These are phyloP conservation scores for Terrapene triunguis DNA, from an alignment of 2,113 vertebrate genomes.

Conservation along the genomic window DNA sequence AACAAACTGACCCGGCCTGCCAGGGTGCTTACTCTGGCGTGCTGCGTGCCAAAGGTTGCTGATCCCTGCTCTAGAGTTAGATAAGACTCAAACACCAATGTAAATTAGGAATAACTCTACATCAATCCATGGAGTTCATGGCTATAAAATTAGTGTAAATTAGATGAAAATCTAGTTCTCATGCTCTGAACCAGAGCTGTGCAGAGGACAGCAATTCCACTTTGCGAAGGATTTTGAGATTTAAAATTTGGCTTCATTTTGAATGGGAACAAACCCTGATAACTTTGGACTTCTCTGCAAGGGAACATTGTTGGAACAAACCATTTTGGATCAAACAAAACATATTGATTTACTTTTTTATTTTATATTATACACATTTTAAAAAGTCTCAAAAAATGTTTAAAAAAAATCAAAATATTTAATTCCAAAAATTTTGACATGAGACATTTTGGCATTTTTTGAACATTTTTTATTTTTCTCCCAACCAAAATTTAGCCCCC, in stretches of 20 bases:
- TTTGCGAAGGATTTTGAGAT: not conserved
- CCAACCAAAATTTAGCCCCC: too few species aligned
- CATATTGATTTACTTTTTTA: not conserved
- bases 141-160: not conserved
- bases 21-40: too few species aligned
- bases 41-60: too few species aligned
- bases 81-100: not conserved
- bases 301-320: not conserved
- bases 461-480: too few species aligned
- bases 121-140: not conserved
- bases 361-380: not conserved
- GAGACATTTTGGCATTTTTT: too few species aligned
- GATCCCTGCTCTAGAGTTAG: too few species aligned
- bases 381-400: too few species aligned
- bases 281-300: not conserved
- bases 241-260: not conserved
- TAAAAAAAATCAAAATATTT: too few species aligned
- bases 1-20: too few species aligned
- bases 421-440: too few species aligned
- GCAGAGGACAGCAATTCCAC: not conserved
- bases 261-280: not conserved
- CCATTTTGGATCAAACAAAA: not conserved
- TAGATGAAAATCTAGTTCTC: not conserved
- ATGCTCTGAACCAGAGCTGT: not conserved
- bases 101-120: not conserved